Base-by-base conservation (phyloP, 2,888 invertebrate species). In the Ochropleura leucogaster region DNA sequence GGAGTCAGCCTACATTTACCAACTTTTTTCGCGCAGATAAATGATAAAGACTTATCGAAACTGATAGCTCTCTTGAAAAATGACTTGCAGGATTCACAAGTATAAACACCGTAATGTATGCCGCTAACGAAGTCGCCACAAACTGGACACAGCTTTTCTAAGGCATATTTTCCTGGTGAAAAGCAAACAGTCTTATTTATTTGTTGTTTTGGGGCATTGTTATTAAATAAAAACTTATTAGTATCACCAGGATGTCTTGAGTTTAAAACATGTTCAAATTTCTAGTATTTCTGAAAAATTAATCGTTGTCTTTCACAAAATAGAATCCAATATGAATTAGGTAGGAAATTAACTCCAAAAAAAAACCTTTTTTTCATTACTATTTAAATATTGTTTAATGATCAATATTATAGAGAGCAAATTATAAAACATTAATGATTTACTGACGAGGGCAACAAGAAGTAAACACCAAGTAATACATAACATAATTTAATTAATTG, bases 11-110 rank as follows among this genome's bases (percentile, higher is more conserved):
- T 0, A 51, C 92, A 92, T 18, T 47, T 40, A 0, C 77, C 79
- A 5, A 40, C 46, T 1, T 7, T 18, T 0, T 10, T 53, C 14
- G 9, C 4, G 63, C 91, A 91, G 18, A 18, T 51, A 59, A 83
- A 91, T 1, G 75, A 78, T 0, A 57, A 16, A 0, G 72, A 67
- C 53, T 86, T 88, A 0, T 85, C 67, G 2, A 72, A 74, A 6
- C 71, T 66, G n/a, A 92, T 80, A 18, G 89, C 74, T 57, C 93
- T 80, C 73, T 91, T 92, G 85, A 93, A 93, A 84, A 93, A 93
- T 0, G 88, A 87, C 66, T 92, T 93, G 87, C 93, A 93, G 4
- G 93, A 92, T 44, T 93, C 93, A 53, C 93, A 93, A 0, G 91
- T 90, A 59, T 69, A 67, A 10, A 90, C 73, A 0, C 93, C 93